Conservation (phyloP, 2,888 invertebrate genomes). For the Mesoligia furuncula region DNA sequence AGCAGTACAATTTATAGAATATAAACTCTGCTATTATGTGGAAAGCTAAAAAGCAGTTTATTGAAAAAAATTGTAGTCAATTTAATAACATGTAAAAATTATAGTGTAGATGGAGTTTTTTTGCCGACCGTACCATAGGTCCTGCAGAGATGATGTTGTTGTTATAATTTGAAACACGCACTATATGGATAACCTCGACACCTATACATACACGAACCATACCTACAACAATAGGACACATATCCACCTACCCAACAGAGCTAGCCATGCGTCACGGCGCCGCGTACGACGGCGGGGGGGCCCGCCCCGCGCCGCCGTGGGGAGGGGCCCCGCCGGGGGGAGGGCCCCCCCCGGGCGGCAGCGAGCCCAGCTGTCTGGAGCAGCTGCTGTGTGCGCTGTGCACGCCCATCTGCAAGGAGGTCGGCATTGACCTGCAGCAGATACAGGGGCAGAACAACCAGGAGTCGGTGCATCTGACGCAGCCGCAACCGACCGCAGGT, state of each 20-base stretch:
- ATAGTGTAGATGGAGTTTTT: no score
- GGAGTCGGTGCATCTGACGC: constrained; percentile 82
- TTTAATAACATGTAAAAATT: no score
- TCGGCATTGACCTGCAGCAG: constrained; percentile 85
- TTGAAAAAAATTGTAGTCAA: no score
- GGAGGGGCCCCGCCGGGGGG: not conserved
- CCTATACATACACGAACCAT: not conserved
- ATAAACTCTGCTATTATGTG: no score
- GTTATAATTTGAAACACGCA: no score
- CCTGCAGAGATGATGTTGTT: no score
- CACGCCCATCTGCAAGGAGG: constrained; percentile 88
- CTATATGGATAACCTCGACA: constrained; percentile 6
- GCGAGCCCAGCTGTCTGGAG: constrained; percentile 83
- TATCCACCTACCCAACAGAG: constrained; percentile 72
- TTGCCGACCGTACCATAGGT: not conserved
- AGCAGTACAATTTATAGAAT: no score
- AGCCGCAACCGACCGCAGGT: constrained; percentile 80
- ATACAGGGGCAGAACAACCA: constrained; percentile 71
- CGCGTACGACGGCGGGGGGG: constrained; percentile 78
- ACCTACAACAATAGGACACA: constrained; percentile 33
- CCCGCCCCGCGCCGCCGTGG: not conserved
- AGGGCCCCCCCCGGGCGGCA: constrained; percentile 42
- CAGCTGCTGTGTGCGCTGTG: constrained; percentile 87
- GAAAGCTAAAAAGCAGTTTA: no score
- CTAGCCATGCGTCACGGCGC: constrained; percentile 83